Percentiles rank a stretch among this genome's conserved stretches.
phyloP scores from a whole-genome alignment of 1,140 invertebrate genomes.

The Drosophila kohkoa region DNA sequence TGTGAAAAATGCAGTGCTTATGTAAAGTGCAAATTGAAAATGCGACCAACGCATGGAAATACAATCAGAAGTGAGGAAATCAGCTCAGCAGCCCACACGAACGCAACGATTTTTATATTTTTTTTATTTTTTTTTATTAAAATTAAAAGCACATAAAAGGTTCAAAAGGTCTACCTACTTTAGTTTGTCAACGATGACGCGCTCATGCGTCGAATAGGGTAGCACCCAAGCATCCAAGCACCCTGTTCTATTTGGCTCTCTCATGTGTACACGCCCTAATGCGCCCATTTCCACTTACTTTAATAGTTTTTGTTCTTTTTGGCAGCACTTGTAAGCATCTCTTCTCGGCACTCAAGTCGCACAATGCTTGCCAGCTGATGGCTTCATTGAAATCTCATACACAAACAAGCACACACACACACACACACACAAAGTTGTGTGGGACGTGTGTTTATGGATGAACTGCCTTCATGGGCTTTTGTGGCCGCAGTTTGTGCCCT shows the following conservation, averaged over 20 bases:
- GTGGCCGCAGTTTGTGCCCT: slow-evolving; percentile 50
- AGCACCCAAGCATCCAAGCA: background rate
- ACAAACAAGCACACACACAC: slow-evolving; percentile 16
- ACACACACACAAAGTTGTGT: slow-evolving; percentile 10
- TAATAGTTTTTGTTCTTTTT: slow-evolving; percentile 73
- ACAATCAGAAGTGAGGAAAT: slow-evolving; percentile 32
- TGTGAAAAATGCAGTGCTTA: slow-evolving; percentile 47
- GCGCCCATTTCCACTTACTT: slow-evolving; percentile 81
- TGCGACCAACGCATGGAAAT: slow-evolving; percentile 7
- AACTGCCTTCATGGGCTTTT: slow-evolving; percentile 44
- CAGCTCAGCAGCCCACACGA: background rate
- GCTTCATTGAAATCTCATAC: slow-evolving; percentile 61
- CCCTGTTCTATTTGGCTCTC: slow-evolving; percentile 13
- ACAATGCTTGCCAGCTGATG: slow-evolving; percentile 27
- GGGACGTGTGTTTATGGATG: slow-evolving; percentile 23
- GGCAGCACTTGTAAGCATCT: slow-evolving; percentile 55
- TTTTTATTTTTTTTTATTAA: slow-evolving; percentile 33
- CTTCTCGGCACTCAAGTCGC: slow-evolving; percentile 34
- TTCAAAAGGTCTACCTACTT: slow-evolving; percentile 52
- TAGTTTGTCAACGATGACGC: slow-evolving; percentile 41
- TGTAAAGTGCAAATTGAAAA: slow-evolving; percentile 60
- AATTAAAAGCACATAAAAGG: slow-evolving; percentile 79
- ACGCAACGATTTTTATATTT: slow-evolving; percentile 11
- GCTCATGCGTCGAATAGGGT: slow-evolving; percentile 36
- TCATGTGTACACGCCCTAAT: slow-evolving; percentile 65